Conservation (phyloP, 2,888 invertebrate genomes). For the Uropetala carovei region DNA sequence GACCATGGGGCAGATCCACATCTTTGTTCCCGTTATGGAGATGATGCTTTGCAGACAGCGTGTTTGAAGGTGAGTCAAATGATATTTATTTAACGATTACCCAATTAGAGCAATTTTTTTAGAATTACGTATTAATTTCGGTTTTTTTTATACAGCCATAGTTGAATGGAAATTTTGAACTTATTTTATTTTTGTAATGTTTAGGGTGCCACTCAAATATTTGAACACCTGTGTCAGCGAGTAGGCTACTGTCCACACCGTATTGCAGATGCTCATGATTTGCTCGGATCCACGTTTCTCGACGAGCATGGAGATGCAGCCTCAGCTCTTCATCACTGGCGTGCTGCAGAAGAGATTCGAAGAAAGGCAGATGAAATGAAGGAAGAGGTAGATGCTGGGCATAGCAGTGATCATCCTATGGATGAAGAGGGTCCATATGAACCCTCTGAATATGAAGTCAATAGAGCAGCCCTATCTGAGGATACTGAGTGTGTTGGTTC, state of each 20-base stretch:
- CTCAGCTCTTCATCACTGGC: slow-evolving; percentile 87
- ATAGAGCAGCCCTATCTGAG: slow-evolving; percentile 30
- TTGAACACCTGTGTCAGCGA: slow-evolving; percentile 82
- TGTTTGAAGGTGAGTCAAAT: slow-evolving; percentile 80
- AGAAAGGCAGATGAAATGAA: not conserved
- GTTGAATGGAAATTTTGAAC: not conserved
- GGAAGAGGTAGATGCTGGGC: not conserved
- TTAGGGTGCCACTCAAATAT: slow-evolving; percentile 82
- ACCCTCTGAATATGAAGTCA: slow-evolving; percentile 38
- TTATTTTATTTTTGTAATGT: not conserved
- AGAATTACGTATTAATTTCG: not conserved
- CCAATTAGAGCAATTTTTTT: not conserved
- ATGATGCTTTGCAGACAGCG: slow-evolving; percentile 92
- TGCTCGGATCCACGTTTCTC: slow-evolving; percentile 91
- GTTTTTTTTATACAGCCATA: not conserved
- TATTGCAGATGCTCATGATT: slow-evolving; percentile 90
- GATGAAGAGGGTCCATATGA: slow-evolving; percentile 28
- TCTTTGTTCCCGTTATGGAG: slow-evolving; percentile 87
- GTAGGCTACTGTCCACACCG: slow-evolving; percentile 80
- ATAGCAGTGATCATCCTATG: slow-evolving; percentile 6
- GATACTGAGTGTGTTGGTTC: slow-evolving; percentile 37
- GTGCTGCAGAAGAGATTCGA: slow-evolving; percentile 80
- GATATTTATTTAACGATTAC: not conserved
- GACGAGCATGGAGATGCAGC: slow-evolving; percentile 89
- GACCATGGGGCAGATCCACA: slow-evolving; percentile 88